Conservation (phyloP, 2,888 invertebrate genomes). For the Troides oblongomaculatus region DNA sequence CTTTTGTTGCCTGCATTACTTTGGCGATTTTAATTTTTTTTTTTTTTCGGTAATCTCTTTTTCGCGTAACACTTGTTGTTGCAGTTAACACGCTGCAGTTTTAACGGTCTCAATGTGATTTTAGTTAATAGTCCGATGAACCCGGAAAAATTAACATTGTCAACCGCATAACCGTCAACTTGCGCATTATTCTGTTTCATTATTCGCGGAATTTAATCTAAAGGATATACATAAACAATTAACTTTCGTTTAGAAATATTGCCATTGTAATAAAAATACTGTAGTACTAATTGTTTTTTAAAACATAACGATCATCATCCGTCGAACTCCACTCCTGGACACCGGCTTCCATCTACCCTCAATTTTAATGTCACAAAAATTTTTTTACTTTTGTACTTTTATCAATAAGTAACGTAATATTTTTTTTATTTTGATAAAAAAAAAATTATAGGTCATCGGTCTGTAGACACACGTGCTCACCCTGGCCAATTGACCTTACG, state of each 20-base stretch:
- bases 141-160: constrained; percentile 63
- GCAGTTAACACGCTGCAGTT: constrained; percentile 23
- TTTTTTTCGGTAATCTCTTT: constrained; percentile 31
- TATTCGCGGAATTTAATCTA: constrained; percentile 29
- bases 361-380: background rate
- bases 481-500: constrained; percentile 30
- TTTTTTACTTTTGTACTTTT: no score
- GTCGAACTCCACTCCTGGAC: no score
- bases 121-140: constrained; percentile 60
- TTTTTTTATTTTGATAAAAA: background rate
- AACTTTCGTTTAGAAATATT: constrained; percentile 11
- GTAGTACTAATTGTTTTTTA: background rate
- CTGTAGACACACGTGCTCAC: constrained; percentile 29
- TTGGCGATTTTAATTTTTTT: constrained; percentile 44
- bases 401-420: no score
- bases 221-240: constrained; percentile 17
- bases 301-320: no score
- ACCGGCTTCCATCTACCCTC: no score
- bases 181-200: constrained; percentile 29
- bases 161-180: constrained; percentile 40
- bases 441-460: constrained; percentile 28
- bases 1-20: constrained; percentile 61
- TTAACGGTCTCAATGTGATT: constrained; percentile 23
- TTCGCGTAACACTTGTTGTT: constrained; percentile 32
- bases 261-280: background rate